These are phyloP conservation scores for Drosophila macrospina DNA, from an alignment of 2,888 invertebrate species.

Conservation along the genomic window DNA sequence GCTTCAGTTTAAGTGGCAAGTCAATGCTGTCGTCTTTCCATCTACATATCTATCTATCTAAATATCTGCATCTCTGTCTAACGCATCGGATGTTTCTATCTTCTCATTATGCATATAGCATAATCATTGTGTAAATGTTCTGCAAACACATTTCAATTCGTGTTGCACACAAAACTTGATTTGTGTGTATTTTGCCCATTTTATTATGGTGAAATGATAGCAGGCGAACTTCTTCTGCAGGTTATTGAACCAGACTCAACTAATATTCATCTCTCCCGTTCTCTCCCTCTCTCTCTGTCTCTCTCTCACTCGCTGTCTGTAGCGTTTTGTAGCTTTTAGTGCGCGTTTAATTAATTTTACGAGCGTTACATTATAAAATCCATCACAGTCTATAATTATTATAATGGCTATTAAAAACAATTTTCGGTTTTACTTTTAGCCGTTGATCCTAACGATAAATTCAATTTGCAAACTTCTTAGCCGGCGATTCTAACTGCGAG, in stretches of 20 bases:
- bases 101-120: constrained; percentile 13
- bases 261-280: not conserved
- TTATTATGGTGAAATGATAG: constrained; percentile 29
- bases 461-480: constrained; percentile 44
- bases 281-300: not conserved
- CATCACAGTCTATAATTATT: constrained; percentile 50
- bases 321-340: constrained; percentile 7
- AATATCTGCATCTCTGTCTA: not conserved
- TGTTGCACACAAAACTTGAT: constrained; percentile 53
- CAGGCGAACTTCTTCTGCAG: constrained; percentile 33
- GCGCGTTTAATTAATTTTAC: constrained; percentile 35
- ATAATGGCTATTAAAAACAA: constrained; percentile 33
- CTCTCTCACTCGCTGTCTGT: not conserved
- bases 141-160: constrained; percentile 48
- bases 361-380: constrained; percentile 40
- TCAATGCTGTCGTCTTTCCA: constrained; percentile 32
- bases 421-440: constrained; percentile 33
- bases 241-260: constrained; percentile 61
- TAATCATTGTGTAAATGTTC: constrained; percentile 35
- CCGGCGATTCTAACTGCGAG: constrained; percentile 26
- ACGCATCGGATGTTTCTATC: not conserved
- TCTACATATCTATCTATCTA: constrained; percentile 17
- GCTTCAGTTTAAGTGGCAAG: constrained; percentile 51
- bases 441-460: constrained; percentile 46
- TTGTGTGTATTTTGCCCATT: constrained; percentile 23